Percentiles rank a stretch among this genome's conserved stretches.
Conservation (phyloP, 2,113 vertebrate genomes). For the Aspiorhynchus laticeps region DNA sequence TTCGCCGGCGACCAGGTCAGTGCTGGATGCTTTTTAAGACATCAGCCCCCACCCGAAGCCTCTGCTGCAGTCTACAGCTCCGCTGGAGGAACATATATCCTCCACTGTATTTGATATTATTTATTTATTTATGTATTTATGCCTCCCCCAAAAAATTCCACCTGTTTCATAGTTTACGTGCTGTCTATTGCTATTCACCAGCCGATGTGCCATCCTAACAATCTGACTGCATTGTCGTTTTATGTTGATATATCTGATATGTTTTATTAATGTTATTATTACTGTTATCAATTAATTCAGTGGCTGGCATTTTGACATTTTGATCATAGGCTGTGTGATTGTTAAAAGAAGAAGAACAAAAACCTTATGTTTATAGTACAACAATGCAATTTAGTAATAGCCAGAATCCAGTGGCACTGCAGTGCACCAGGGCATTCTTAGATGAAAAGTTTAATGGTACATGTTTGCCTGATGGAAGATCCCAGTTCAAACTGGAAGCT, state of each 20-base stretch:
- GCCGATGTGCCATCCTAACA: slow-evolving; percentile 51
- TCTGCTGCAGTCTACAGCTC: slow-evolving; percentile 71
- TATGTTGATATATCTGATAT: slow-evolving; percentile 8
- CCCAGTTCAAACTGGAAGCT: not conserved
- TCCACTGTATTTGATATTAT: slow-evolving; percentile 13
- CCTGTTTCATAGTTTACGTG: slow-evolving; percentile 71
- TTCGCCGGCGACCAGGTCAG: slow-evolving; percentile 90
- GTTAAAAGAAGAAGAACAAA: not conserved
- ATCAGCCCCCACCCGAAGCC: slow-evolving; percentile 59
- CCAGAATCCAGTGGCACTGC: slow-evolving; percentile 71
- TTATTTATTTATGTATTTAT: too few relatives aligned
- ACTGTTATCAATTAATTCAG: slow-evolving; percentile 38
- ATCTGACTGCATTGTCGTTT: slow-evolving; percentile 48
- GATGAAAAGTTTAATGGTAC: slow-evolving; percentile 77
- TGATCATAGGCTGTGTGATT: slow-evolving; percentile 16
- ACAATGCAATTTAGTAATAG: slow-evolving; percentile 52
- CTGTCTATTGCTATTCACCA: slow-evolving; percentile 50
- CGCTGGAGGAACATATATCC: slow-evolving; percentile 62
- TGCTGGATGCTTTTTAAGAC: slow-evolving; percentile 53
- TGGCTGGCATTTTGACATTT: slow-evolving; percentile 37
- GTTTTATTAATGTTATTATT: slow-evolving; percentile 49
- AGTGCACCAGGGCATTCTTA: slow-evolving; percentile 79
- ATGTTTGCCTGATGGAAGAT: slow-evolving; percentile 65
- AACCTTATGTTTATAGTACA: not conserved
- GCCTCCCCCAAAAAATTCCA: slow-evolving; percentile 55